Evolutionary conservation across 2,113 vertebrate genomes (phyloP).

Genomic region (Seriola dumerili): DNA sequence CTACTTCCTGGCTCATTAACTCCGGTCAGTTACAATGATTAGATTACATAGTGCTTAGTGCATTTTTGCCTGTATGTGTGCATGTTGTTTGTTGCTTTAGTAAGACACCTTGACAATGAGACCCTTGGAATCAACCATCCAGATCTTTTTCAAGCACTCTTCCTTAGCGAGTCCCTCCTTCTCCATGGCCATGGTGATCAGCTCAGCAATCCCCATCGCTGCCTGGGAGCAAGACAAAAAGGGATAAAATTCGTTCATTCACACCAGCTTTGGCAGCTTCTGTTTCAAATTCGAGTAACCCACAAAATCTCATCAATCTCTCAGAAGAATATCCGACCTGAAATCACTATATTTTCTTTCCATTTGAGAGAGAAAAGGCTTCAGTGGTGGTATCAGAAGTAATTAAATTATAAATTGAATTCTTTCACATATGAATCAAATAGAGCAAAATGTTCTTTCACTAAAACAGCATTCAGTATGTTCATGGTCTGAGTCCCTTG

Average conservation of each 20-base stretch:
- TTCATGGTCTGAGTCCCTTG: no score
- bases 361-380: not conserved
- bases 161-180: constrained; percentile 90
- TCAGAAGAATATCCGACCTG: not conserved
- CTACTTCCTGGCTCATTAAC: not conserved
- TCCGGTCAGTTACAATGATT: not conserved
- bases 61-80: not conserved
- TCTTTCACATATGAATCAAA: not conserved
- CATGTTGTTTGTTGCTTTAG: not conserved
- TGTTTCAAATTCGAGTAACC: not conserved
- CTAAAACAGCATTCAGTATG: not conserved
- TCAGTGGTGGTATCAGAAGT: not conserved
- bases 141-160: constrained; percentile 90
- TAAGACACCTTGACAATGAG: constrained; percentile 93
- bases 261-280: not conserved
- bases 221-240: constrained; percentile 83
- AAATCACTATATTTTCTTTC: not conserved
- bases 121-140: constrained; percentile 99
- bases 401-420: not conserved
- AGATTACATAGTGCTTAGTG: not conserved
- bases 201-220: constrained; percentile 95
- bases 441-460: not conserved
- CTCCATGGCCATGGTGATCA: constrained; percentile 95
- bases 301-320: not conserved
- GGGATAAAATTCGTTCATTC: no score